Evolutionary conservation across 2,797 vertebrate genomes (phyloP).

Genomic region (Muscicapa striata): DNA sequence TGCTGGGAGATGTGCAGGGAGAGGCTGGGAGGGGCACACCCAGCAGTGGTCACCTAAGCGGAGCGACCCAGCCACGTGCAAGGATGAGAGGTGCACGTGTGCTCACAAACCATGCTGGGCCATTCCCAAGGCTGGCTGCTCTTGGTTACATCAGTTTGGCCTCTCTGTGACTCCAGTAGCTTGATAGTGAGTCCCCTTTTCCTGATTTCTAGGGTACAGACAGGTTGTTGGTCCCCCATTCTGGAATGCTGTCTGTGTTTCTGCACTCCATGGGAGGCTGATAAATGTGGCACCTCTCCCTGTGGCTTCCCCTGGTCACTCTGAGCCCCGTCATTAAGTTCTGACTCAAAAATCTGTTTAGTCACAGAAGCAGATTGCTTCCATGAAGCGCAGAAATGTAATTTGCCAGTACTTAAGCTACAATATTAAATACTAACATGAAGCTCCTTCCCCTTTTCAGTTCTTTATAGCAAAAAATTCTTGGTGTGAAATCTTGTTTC

Average conservation of each 20-base stretch:
- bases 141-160: not conserved
- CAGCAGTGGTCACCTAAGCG: not conserved
- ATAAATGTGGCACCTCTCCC: not conserved
- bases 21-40: not conserved
- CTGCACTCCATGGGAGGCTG: not conserved
- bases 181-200: not conserved
- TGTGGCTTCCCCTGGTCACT: not conserved
- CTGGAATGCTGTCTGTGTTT: not conserved
- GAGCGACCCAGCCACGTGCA: accelerated
- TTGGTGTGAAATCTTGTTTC: conserved; percentile 46
- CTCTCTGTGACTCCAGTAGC: not conserved
- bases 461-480: conserved; percentile 44
- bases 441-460: conserved; percentile 43
- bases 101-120: not conserved
- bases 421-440: conserved; percentile 46
- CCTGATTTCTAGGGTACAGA: not conserved
- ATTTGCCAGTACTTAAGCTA: conserved; percentile 48
- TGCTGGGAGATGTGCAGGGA: accelerated
- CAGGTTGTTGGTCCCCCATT: not conserved
- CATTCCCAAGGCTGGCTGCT: not conserved
- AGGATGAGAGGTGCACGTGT: accelerated
- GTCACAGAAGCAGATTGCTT: conserved; percentile 54
- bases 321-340: conserved; percentile 9
- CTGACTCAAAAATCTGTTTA: conserved; percentile 51
- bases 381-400: conserved; percentile 22